These are phyloP conservation scores for Stegastes partitus DNA, from an alignment of 2,113 vertebrate genomes.

Conservation along the genomic window DNA sequence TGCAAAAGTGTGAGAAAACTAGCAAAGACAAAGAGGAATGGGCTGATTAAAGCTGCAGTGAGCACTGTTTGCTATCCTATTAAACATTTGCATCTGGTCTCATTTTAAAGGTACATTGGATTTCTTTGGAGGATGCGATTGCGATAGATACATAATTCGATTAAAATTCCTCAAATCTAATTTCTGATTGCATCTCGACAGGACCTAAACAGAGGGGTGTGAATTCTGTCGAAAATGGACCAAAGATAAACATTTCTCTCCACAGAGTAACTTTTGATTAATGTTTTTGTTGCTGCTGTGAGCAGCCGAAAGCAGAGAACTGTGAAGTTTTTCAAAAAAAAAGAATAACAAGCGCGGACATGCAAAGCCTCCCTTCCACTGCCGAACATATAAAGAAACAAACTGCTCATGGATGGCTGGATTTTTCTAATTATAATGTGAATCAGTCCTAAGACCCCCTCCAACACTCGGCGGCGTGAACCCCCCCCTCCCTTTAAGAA, in stretches of 20 bases:
- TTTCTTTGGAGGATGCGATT: slow-evolving; percentile 11
- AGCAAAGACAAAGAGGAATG: slow-evolving; percentile 58
- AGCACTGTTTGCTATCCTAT: slow-evolving; percentile 32
- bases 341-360: slow-evolving; percentile 53
- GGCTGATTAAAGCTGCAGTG: slow-evolving; percentile 61
- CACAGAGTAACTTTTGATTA: slow-evolving; percentile 45
- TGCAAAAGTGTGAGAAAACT: slow-evolving; percentile 73
- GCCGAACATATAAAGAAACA: slow-evolving; percentile 49
- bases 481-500: slow-evolving; percentile 56
- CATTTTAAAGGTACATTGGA: slow-evolving; percentile 34
- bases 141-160: slow-evolving; percentile 34
- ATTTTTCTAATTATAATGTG: slow-evolving; percentile 77
- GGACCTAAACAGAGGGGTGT: neutral
- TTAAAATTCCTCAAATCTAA: slow-evolving; percentile 24
- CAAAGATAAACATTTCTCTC: slow-evolving; percentile 42
- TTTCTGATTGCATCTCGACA: slow-evolving; percentile 20
- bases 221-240: slow-evolving; percentile 28
- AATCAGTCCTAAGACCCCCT: slow-evolving; percentile 49
- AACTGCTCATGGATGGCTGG: slow-evolving; percentile 66
- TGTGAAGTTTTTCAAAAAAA: slow-evolving; percentile 28
- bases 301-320: slow-evolving; percentile 43
- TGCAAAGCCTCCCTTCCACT: slow-evolving; percentile 42
- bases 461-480: slow-evolving; percentile 19
- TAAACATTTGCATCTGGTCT: slow-evolving; percentile 31
- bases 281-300: slow-evolving; percentile 37